A percentile compares a stretch with the other conserved stretches of the same genome.
Conservation (phyloP, 2,888 invertebrate genomes). For the Osedax fenrisi region DNA sequence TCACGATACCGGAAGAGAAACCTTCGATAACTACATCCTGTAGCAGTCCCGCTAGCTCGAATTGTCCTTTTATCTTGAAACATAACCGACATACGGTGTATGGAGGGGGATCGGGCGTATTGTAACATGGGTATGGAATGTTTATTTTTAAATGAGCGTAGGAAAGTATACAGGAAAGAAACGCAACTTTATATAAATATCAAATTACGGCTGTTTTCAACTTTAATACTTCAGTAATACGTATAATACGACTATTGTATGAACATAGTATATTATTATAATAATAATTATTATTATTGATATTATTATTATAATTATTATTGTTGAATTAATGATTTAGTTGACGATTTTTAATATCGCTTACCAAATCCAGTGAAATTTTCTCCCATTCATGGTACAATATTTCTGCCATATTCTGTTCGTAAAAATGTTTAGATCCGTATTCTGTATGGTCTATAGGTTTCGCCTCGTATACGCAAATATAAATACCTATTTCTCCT, state of each 20-base stretch:
- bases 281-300: too few species aligned
- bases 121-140: too few species aligned
- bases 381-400: not conserved
- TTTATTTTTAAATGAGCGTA: too few species aligned
- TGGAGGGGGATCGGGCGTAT: too few species aligned
- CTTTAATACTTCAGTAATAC: not conserved
- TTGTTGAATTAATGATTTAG: not conserved
- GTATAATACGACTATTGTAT: too few species aligned
- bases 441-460: slow-evolving; percentile 36
- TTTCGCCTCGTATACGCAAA: slow-evolving; percentile 40
- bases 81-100: too few species aligned
- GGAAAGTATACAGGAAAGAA: too few species aligned
- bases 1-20: not conserved
- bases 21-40: not conserved
- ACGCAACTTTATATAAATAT: too few species aligned
- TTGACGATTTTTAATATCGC: too few species aligned
- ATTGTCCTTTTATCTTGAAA: not conserved
- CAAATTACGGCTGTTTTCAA: too few species aligned
- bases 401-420: not conserved
- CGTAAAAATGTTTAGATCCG: slow-evolving; percentile 41
- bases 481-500: slow-evolving; percentile 42
- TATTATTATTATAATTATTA: too few species aligned
- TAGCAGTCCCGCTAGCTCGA: not conserved
- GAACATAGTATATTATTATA: too few species aligned
- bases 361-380: not conserved